Evolutionary conservation across 2,113 vertebrate genomes (phyloP), one percentile per base, ranked within the genome.

Genomic region (Tyrannus savana): DNA sequence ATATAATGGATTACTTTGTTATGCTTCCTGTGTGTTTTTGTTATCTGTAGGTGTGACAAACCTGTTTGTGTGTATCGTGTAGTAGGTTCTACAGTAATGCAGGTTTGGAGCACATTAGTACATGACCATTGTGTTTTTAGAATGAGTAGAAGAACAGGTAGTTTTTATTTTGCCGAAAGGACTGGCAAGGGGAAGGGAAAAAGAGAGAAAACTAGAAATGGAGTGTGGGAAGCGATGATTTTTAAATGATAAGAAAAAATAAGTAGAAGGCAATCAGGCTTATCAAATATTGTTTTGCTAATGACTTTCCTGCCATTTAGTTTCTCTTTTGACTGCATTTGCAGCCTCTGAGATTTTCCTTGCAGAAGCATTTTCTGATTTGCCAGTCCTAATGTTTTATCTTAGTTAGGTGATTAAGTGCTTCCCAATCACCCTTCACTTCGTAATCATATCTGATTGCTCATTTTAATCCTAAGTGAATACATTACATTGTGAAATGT

Each of bases 391-490:
- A 86, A 56, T 5, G 2, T 64, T 92, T 91, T 90, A 62, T 79
- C 71, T 84, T 76, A 46, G 71, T 87, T 81, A 52, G 64, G 76
- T 92, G 79, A 88, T 88, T 86, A 90, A 94, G 60, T 83, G 39
- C 52, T 89, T 95, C 56, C 84, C 79, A 90, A 78, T 95, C 83
- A 88, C 64, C 19, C 27, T 86, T 94, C 81, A 71, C 47, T 94
- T 88, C 8, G 4, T 89, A 86, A 90, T 95, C 76, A 33, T 55
- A 86, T 47, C 24, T 85, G 87, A 82, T 89, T 79, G 74, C 74
- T 92, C 41, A 84, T 85, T 95, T 95, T 85, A 90, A 84, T 79
- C 59, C 41, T 67, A 82, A 88, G 55, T 71, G 22, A 74, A 75
- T 74, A 58, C 17, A 52, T 58, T 46, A 71, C n/a, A 37, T 76